Percentiles rank a stretch among this genome's conserved stretches.
phyloP scores from a whole-genome alignment of 2,797 vertebrate species.

The Thalassophryne amazonica region DNA sequence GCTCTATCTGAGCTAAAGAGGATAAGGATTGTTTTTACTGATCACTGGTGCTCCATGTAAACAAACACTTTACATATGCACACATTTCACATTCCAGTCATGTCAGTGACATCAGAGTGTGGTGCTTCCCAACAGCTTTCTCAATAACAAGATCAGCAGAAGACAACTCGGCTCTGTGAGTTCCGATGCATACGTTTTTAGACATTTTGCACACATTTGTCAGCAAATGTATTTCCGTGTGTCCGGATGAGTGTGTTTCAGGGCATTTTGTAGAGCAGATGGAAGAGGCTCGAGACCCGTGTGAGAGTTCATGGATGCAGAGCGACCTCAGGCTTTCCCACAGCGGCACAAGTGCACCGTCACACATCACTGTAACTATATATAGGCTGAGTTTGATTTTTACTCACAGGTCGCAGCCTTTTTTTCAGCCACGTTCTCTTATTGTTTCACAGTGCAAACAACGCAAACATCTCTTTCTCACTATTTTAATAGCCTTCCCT shows the following conservation, averaged over 20 bases:
- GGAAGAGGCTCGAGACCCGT: conserved; percentile 36
- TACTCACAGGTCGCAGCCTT: conserved; percentile 37
- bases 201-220: neutral
- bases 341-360: conserved; percentile 39
- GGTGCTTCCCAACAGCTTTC: no score
- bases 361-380: conserved; percentile 49
- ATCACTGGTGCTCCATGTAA: no score
- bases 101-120: no score
- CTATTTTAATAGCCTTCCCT: neutral
- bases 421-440: conserved; percentile 15
- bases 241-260: conserved; percentile 2
- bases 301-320: conserved; percentile 30
- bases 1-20: no score
- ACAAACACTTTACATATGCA: no score
- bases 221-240: neutral
- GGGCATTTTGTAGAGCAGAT: conserved; percentile 10
- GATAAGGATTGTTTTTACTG: no score
- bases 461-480: neutral
- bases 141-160: no score
- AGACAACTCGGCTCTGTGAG: no score
- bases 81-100: no score
- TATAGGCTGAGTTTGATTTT: conserved; percentile 44
- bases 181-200: neutral
- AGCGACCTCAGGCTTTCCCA: conserved; percentile 37
- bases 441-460: neutral